Evolutionary conservation across 2,797 vertebrate species (phyloP).

Genomic region (Channa striata): DNA sequence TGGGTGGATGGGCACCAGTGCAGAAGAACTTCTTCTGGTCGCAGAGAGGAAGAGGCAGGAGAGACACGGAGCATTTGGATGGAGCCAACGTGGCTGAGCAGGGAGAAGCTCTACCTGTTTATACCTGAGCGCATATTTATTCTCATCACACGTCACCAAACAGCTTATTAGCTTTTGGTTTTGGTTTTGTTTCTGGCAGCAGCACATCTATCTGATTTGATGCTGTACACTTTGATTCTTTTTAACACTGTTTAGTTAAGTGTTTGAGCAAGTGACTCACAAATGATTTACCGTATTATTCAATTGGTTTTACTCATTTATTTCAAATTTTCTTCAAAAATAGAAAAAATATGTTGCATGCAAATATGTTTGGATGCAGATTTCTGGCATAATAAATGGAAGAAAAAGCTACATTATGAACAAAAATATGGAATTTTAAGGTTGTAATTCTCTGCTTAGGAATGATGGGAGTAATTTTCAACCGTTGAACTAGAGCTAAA

Average conservation of each 20-base stretch:
- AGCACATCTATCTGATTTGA: slow-evolving; percentile 1
- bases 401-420: too few relatives aligned
- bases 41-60: slow-evolving; percentile 15
- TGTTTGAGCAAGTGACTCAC: not conserved
- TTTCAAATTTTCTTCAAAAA: too few relatives aligned
- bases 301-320: too few relatives aligned
- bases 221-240: slow-evolving; percentile 10
- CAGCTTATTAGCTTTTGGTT: too few relatives aligned
- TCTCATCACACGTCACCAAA: too few relatives aligned
- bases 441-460: too few relatives aligned
- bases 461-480: too few relatives aligned
- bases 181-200: not conserved
- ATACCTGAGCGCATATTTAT: not conserved
- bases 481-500: too few relatives aligned
- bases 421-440: too few relatives aligned
- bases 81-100: not conserved
- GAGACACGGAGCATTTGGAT: slow-evolving; percentile 1
- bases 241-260: not conserved
- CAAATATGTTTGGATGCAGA: too few relatives aligned
- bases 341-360: too few relatives aligned
- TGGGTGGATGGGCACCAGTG: slow-evolving; percentile 94
- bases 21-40: slow-evolving; percentile 94
- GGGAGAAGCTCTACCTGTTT: slow-evolving; percentile 1
- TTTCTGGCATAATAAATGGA: too few relatives aligned
- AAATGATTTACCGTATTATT: not conserved